phyloP scores from a whole-genome alignment of 2,113 vertebrate species.

The Periophthalmus modestus region DNA sequence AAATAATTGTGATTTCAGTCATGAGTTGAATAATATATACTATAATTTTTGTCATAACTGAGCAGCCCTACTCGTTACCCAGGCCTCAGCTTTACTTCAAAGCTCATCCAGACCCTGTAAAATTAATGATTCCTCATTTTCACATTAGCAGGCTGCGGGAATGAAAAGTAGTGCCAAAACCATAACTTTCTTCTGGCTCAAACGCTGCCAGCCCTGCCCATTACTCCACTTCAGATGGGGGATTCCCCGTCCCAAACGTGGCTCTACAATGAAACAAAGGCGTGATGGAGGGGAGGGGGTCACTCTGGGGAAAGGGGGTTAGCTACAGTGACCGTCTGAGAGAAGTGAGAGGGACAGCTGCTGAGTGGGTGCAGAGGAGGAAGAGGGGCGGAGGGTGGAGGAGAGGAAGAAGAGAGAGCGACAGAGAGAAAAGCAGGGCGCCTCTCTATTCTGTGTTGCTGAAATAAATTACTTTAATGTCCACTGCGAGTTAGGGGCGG shows the following conservation, averaged over 20 bases:
- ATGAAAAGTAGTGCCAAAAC: background rate
- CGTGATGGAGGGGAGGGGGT: conserved; percentile 45
- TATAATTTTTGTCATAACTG: no score
- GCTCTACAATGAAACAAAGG: conserved; percentile 69
- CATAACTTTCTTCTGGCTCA: conserved; percentile 27
- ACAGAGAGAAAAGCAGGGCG: conserved; percentile 12
- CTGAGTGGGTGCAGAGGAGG: conserved; percentile 55
- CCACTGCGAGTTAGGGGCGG: conserved; percentile 34
- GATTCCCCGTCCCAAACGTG: conserved; percentile 51
- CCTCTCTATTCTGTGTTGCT: conserved; percentile 57
- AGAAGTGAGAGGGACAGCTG: conserved; percentile 77
- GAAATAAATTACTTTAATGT: conserved; percentile 75
- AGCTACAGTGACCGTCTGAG: conserved; percentile 18
- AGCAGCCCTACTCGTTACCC: no score
- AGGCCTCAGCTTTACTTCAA: no score
- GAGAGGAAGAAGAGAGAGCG: conserved; percentile 29
- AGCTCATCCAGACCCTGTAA: background rate
- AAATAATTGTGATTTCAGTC: no score
- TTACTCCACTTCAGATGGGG: conserved; percentile 45
- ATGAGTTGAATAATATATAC: no score
- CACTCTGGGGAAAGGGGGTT: conserved; percentile 3
- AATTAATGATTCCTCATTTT: background rate
- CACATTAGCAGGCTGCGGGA: conserved; percentile 21
- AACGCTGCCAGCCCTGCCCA: conserved; percentile 39
- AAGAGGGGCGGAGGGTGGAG: conserved; percentile 12